Percentiles rank a stretch among this genome's conserved stretches.
These are phyloP conservation scores for Spongilla lacustris DNA, from an alignment of 37 sponge, comb jelly and placozoan genomes.

Conservation along the genomic window DNA sequence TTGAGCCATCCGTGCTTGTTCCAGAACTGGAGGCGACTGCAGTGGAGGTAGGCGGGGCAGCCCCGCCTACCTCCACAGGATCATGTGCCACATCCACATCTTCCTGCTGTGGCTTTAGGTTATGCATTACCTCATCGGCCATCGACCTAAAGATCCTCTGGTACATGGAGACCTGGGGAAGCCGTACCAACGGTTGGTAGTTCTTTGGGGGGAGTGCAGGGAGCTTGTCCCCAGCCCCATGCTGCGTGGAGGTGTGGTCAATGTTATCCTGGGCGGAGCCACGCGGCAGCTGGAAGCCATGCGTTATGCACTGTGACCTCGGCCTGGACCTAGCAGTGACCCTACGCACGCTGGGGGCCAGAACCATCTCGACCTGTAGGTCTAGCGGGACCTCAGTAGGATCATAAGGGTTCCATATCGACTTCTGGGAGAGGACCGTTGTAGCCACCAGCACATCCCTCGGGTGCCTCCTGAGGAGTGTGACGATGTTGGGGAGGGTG, in stretches of 20 bases:
- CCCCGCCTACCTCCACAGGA: too few species aligned
- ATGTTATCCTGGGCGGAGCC: neutral
- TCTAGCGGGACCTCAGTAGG: neutral
- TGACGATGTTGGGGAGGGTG: neutral
- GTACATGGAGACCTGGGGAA: neutral
- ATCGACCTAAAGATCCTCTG: neutral
- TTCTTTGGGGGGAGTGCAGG: neutral
- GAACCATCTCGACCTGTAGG: neutral
- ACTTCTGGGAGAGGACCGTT: neutral
- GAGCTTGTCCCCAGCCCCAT: neutral
- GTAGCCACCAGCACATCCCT: neutral
- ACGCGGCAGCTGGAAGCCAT: neutral
- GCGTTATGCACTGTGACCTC: neutral
- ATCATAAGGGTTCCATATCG: neutral
- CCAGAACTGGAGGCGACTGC: too few species aligned
- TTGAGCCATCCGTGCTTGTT: too few species aligned
- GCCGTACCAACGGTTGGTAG: neutral
- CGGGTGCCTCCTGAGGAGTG: neutral
- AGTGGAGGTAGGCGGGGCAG: too few species aligned
- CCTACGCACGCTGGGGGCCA: neutral
- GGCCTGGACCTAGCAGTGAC: neutral
- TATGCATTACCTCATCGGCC: neutral
- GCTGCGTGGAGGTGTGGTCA: neutral
- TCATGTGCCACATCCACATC: too few species aligned
- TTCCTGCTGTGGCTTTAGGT: neutral